Conservation (phyloP, 2,113 vertebrate species). For the Bambusicola thoracicus region DNA sequence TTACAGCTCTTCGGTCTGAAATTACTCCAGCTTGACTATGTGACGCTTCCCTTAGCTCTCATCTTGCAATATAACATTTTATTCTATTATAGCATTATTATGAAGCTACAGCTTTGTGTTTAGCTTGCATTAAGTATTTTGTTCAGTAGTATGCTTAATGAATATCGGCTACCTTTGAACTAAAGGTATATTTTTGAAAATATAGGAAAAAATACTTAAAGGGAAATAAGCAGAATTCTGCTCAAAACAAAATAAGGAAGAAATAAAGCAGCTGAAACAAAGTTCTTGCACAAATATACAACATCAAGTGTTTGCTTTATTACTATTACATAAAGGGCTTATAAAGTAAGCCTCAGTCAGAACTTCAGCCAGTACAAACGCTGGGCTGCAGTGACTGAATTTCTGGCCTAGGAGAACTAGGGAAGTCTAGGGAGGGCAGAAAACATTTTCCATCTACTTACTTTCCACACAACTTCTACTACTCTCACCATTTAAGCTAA, state of each 20-base stretch:
- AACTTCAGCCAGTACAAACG: background rate
- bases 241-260: background rate
- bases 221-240: background rate
- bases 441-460: conserved; percentile 35
- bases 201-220: background rate
- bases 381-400: background rate
- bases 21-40: background rate
- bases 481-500: conserved; percentile 10
- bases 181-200: conserved; percentile 10
- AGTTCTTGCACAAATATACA: background rate
- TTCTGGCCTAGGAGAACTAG: background rate
- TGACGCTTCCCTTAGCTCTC: background rate
- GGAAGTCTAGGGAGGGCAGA: background rate
- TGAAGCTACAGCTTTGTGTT: background rate
- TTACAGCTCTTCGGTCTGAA: background rate
- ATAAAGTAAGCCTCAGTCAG: background rate
- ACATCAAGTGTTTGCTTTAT: background rate
- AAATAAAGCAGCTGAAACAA: background rate
- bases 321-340: background rate
- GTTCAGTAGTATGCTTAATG: background rate
- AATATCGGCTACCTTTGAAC: background rate
- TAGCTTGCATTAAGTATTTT: background rate
- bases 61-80: background rate
- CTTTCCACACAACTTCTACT: background rate
- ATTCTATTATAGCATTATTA: background rate